Evolutionary conservation across 1,140 invertebrate species (phyloP).

Genomic region (Oncopodura yosiiana): DNA sequence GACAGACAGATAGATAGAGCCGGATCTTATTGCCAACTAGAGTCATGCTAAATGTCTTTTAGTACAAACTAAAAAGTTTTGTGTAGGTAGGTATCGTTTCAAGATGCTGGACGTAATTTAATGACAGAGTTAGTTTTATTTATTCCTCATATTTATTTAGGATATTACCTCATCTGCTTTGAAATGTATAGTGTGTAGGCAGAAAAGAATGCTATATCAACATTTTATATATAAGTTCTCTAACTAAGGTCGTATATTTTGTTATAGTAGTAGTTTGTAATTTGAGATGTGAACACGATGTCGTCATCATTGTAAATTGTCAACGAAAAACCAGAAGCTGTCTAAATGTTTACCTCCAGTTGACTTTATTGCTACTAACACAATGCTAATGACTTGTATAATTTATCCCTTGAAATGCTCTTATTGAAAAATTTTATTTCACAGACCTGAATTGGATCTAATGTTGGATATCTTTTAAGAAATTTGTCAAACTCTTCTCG

Average conservation of each 20-base stretch:
- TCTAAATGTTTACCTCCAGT: not conserved
- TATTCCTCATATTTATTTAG: no score
- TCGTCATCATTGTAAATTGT: not conserved
- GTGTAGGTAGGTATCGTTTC: no score
- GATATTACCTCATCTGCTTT: no score
- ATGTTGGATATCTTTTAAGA: slow-evolving; percentile 25
- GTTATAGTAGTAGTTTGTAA: no score
- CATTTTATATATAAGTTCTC: no score
- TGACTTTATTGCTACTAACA: not conserved
- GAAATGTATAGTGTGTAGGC: no score
- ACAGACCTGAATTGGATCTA: slow-evolving; percentile 31
- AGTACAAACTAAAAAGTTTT: no score
- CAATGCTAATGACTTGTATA: not conserved
- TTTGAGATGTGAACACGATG: not conserved
- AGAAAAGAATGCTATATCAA: no score
- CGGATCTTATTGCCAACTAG: slow-evolving; percentile 3
- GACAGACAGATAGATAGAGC: not conserved
- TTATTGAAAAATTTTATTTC: not conserved
- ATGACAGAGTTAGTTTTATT: no score
- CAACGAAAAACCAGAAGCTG: not conserved
- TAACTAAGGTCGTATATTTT: no score
- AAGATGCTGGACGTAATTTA: no score
- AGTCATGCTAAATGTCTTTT: no score
- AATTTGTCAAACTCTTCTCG: slow-evolving; percentile 32
- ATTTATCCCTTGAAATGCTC: not conserved